These are phyloP conservation scores for Mesorhabditis belari DNA, from an alignment of 2,888 invertebrate species.

Conservation along the genomic window DNA sequence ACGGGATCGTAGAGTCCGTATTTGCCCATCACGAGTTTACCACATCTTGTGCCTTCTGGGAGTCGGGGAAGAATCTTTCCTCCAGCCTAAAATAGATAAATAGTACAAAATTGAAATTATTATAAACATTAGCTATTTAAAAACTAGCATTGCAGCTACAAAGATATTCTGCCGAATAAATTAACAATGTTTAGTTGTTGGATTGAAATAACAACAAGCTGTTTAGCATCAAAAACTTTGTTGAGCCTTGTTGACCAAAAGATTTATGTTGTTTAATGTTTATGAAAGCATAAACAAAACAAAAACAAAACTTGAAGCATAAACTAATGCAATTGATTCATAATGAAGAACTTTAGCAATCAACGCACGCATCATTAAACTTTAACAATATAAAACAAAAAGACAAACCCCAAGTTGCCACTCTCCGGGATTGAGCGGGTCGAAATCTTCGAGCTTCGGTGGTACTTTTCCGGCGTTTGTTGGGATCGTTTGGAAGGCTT, in stretches of 20 bases:
- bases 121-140: not conserved
- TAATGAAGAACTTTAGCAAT: not conserved
- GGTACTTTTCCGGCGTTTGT: constrained; percentile 44
- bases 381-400: not conserved
- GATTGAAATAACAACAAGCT: not conserved
- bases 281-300: not conserved
- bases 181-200: too few relatives aligned
- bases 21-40: constrained; percentile 51
- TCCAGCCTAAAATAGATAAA: constrained; percentile 24
- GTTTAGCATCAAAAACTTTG: not conserved
- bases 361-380: not conserved
- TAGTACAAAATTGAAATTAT: not conserved
- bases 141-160: not conserved
- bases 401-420: constrained; percentile 40
- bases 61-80: constrained; percentile 51
- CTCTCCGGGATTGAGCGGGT: constrained; percentile 49
- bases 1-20: constrained; percentile 49
- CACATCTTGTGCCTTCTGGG: constrained; percentile 47
- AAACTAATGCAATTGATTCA: too few relatives aligned
- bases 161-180: too few relatives aligned
- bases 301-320: not conserved
- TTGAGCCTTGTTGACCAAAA: not conserved
- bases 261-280: too few relatives aligned
- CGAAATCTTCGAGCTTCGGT: constrained; percentile 49
- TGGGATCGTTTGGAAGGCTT: constrained; percentile 37